Evolutionary conservation across 2,888 invertebrate genomes (phyloP).

Genomic region (Drosophila meridiana): DNA sequence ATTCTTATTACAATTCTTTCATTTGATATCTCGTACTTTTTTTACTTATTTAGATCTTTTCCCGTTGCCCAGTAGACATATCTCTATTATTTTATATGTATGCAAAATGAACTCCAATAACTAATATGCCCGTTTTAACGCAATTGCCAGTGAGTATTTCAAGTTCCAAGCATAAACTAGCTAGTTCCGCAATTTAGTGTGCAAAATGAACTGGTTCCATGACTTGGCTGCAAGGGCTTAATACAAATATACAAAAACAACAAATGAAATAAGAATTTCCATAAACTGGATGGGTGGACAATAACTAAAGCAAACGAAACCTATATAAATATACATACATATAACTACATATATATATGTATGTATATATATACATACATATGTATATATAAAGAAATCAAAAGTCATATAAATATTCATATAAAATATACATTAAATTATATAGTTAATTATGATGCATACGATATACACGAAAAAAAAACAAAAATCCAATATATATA

Average conservation of each 20-base stretch:
- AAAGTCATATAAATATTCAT: slow-evolving; percentile 45
- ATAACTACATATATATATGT: slow-evolving; percentile 35
- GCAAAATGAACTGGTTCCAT: neutral
- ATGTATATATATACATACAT: slow-evolving; percentile 36
- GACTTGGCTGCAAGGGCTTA: slow-evolving; percentile 39
- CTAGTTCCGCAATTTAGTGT: neutral
- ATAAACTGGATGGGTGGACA: slow-evolving; percentile 85
- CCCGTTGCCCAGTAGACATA: neutral
- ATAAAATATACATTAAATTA: slow-evolving; percentile 42
- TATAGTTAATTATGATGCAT: slow-evolving; percentile 35
- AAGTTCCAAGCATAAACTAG: neutral
- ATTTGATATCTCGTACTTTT: too few relatives aligned
- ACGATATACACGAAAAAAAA: slow-evolving; percentile 34
- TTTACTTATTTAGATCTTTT: too few relatives aligned
- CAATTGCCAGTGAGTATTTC: neutral
- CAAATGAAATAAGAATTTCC: slow-evolving; percentile 71
- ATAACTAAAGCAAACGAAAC: slow-evolving; percentile 80
- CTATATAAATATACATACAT: slow-evolving; percentile 38
- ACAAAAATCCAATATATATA: neutral
- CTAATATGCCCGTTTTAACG: neutral
- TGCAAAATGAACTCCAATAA: neutral
- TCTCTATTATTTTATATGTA: neutral
- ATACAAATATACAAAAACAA: slow-evolving; percentile 28
- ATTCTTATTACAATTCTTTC: too few relatives aligned
- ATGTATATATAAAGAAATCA: slow-evolving; percentile 27